A percentile compares a stretch with the other conserved stretches of the same genome.
Conservation (phyloP, 2,888 invertebrate genomes). For the Abrostola tripartita region DNA sequence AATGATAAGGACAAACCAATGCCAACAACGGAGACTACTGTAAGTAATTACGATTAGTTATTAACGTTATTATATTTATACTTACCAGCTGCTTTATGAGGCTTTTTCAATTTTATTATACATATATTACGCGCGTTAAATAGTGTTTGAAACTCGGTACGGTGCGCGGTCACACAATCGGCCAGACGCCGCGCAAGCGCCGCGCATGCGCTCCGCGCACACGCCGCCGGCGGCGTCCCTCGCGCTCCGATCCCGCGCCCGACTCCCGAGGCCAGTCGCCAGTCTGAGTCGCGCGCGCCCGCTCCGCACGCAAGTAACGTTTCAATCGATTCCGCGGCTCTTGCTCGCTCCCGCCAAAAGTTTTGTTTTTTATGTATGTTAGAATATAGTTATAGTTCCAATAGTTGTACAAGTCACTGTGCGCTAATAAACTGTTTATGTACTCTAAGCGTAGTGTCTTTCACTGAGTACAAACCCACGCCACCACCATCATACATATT, state of each 20-base stretch:
- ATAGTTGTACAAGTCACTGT: slow-evolving; percentile 18
- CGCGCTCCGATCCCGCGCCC: slow-evolving; percentile 8
- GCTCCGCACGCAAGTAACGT: slow-evolving; percentile 8
- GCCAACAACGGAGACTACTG: slow-evolving; percentile 32
- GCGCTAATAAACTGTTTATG: slow-evolving; percentile 13
- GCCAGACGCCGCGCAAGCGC: slow-evolving; percentile 13
- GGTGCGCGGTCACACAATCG: slow-evolving; percentile 15
- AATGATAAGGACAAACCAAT: slow-evolving; percentile 40
- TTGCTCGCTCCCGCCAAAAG: slow-evolving; percentile 18
- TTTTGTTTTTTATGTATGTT: slow-evolving; percentile 17
- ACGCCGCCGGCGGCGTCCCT: slow-evolving; percentile 8
- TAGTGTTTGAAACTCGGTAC: slow-evolving; percentile 14
- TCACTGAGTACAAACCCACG: slow-evolving; percentile 8
- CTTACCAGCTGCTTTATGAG: slow-evolving; percentile 27
- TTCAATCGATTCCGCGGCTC: slow-evolving; percentile 11
- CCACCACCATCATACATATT: slow-evolving; percentile 11
- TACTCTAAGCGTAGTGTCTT: slow-evolving; percentile 8
- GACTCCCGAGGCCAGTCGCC: slow-evolving; percentile 8
- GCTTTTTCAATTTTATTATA: slow-evolving; percentile 23
- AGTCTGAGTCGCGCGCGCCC: slow-evolving; percentile 8
- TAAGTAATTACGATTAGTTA: slow-evolving; percentile 37
- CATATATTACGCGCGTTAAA: slow-evolving; percentile 13
- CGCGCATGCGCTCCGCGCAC: no score
- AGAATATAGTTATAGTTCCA: slow-evolving; percentile 17
- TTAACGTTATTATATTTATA: slow-evolving; percentile 24